These are phyloP conservation scores for Caerostris extrusa DNA, from an alignment of 1,140 invertebrate genomes.

Conservation along the genomic window DNA sequence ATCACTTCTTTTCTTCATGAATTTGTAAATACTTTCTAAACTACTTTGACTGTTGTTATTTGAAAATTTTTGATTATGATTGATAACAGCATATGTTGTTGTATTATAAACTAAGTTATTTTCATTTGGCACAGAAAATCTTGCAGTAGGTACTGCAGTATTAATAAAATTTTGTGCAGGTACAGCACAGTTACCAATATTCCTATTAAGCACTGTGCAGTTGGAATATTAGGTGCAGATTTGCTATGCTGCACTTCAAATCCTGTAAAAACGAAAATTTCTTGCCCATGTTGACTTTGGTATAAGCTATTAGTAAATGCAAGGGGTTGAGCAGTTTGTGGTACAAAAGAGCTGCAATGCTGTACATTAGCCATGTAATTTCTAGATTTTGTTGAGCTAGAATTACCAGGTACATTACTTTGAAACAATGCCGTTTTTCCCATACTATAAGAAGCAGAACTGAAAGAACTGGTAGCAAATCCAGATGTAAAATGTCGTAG, in stretches of 20 bases:
- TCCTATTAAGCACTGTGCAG: background rate
- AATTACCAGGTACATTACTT: constrained; percentile 24
- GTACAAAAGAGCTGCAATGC: background rate
- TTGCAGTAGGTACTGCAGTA: background rate
- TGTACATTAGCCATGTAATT: constrained; percentile 35
- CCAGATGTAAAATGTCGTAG: background rate
- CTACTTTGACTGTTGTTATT: constrained; percentile 59
- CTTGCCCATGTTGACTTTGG: constrained; percentile 34
- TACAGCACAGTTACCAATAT: constrained; percentile 1
- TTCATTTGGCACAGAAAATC: constrained; percentile 62
- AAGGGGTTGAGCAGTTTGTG: constrained; percentile 22
- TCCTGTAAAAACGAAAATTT: background rate
- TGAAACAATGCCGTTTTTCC: constrained; percentile 37
- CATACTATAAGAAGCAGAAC: background rate
- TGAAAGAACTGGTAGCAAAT: background rate
- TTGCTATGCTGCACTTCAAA: constrained; percentile 65
- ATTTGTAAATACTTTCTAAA: constrained; percentile 76
- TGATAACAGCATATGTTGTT: constrained; percentile 54
- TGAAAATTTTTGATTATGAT: constrained; percentile 34
- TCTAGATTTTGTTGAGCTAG: background rate
- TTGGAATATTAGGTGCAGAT: constrained; percentile 61
- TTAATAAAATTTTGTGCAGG: constrained; percentile 49
- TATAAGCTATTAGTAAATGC: constrained; percentile 63
- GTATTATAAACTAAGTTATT: constrained; percentile 4
- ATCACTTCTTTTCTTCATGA: constrained; percentile 78